These are phyloP conservation scores for Sebastes matsubarae DNA, from an alignment of 2,797 vertebrate genomes.

Conservation along the genomic window DNA sequence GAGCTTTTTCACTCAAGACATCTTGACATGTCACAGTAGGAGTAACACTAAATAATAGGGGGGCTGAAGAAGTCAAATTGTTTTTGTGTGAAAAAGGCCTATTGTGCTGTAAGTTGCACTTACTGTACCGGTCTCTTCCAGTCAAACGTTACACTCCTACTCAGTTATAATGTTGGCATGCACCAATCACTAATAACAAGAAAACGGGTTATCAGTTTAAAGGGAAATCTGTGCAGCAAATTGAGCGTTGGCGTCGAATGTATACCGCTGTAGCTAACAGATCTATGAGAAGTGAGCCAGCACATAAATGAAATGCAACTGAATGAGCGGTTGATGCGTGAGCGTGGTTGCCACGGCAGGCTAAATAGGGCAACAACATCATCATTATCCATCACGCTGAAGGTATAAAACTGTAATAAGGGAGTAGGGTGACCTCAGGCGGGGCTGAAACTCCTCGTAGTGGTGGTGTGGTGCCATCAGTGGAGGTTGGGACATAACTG, in stretches of 20 bases:
- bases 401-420: conserved; percentile 73
- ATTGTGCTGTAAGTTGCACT: not conserved
- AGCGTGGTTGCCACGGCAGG: conserved; percentile 42
- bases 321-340: conserved; percentile 50
- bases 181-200: not conserved
- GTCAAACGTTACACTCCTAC: not conserved
- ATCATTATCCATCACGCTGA: conserved; percentile 72
- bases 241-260: not conserved
- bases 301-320: conserved; percentile 43
- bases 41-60: not conserved
- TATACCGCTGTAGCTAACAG: not conserved
- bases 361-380: conserved; percentile 73
- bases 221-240: not conserved
- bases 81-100: not conserved
- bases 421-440: conserved; percentile 74
- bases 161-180: not conserved
- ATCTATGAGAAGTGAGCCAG: conserved; percentile 2
- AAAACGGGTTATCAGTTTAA: not conserved
- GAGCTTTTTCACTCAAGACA: not conserved
- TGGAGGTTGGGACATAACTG: conserved; percentile 73
- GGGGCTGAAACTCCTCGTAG: conserved; percentile 53
- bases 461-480: conserved; percentile 56
- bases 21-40: not conserved
- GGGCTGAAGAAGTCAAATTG: not conserved
- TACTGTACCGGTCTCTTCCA: not conserved